Evolutionary conservation across 2,888 invertebrate genomes (phyloP).

Genomic region (Mimumesa dahlbomi): DNA sequence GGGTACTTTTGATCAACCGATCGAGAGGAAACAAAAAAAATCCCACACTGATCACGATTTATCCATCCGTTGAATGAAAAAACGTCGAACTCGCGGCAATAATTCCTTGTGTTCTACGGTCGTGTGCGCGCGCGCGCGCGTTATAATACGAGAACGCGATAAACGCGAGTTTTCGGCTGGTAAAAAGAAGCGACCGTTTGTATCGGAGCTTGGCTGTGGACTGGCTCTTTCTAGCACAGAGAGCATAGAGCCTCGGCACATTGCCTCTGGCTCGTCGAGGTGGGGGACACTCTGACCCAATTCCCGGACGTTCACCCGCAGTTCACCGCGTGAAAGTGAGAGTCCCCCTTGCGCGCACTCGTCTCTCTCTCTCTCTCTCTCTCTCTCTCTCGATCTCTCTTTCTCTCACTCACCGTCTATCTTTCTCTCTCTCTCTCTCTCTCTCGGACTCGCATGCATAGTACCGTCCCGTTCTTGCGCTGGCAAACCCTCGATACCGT

Average conservation of each 20-base stretch:
- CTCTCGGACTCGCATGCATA: slow-evolving; percentile 55
- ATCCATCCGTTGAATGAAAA: too few species aligned
- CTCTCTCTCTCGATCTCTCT: slow-evolving; percentile 40
- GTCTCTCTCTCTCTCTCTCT: slow-evolving; percentile 54
- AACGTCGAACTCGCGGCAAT: background rate
- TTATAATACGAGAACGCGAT: slow-evolving; percentile 25
- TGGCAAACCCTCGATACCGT: slow-evolving; percentile 44
- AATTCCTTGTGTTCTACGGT: too few species aligned
- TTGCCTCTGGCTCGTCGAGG: slow-evolving; percentile 82
- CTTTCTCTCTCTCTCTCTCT: slow-evolving; percentile 45
- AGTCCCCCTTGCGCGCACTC: slow-evolving; percentile 82
- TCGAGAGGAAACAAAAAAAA: too few species aligned
- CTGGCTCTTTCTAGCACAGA: slow-evolving; percentile 79
- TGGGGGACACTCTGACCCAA: slow-evolving; percentile 88
- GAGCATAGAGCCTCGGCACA: slow-evolving; percentile 81
- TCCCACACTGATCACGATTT: too few species aligned
- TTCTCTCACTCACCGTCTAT: slow-evolving; percentile 32
- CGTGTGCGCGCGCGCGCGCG: background rate
- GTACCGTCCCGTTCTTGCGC: slow-evolving; percentile 57
- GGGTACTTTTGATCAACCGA: too few species aligned
- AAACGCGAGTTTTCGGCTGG: slow-evolving; percentile 43
- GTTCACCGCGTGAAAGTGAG: slow-evolving; percentile 85
- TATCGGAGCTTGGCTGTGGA: slow-evolving; percentile 78
- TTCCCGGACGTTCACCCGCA: slow-evolving; percentile 89
- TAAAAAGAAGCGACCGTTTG: slow-evolving; percentile 75